phyloP scores from a whole-genome alignment of 2,888 invertebrate genomes.

The Elgonia sp. region DNA sequence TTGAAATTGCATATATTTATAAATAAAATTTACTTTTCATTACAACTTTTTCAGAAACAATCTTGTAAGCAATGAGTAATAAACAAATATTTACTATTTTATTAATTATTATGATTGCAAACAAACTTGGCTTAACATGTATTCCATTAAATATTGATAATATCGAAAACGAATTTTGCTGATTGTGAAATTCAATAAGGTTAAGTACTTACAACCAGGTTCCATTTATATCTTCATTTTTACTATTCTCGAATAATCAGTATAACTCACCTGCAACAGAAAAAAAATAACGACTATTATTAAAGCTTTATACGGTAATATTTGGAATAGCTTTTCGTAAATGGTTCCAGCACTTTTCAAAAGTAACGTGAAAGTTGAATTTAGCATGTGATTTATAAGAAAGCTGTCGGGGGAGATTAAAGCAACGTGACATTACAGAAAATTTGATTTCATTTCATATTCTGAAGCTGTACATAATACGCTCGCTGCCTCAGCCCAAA shows the following conservation, averaged over 20 bases:
- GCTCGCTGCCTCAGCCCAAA: constrained; percentile 7
- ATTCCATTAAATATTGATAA: too few species aligned
- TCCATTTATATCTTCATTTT: too few species aligned
- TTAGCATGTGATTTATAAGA: constrained; percentile 50
- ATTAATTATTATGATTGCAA: too few species aligned
- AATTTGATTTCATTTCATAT: constrained; percentile 59
- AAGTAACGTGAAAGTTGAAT: constrained; percentile 37
- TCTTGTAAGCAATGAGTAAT: too few species aligned
- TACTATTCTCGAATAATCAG: not conserved
- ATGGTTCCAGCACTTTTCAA: constrained; percentile 31
- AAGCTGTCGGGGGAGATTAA: constrained; percentile 51
- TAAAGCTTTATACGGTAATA: constrained; percentile 23
- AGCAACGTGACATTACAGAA: constrained; percentile 62
- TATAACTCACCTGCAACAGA: not conserved
- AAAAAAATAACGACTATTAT: not conserved
- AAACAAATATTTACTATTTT: too few species aligned
- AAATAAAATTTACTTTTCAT: too few species aligned
- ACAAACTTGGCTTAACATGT: too few species aligned
- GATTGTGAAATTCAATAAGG: too few species aligned
- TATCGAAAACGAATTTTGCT: too few species aligned
- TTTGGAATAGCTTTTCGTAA: constrained; percentile 29
- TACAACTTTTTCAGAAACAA: too few species aligned
- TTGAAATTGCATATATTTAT: too few species aligned
- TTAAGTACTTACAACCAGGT: too few species aligned
- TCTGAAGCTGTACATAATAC: constrained; percentile 36